Percentiles rank a stretch among this genome's conserved stretches.
These are phyloP conservation scores for Bhutanitis thaidina DNA, from an alignment of 2,888 invertebrate genomes.

Conservation along the genomic window DNA sequence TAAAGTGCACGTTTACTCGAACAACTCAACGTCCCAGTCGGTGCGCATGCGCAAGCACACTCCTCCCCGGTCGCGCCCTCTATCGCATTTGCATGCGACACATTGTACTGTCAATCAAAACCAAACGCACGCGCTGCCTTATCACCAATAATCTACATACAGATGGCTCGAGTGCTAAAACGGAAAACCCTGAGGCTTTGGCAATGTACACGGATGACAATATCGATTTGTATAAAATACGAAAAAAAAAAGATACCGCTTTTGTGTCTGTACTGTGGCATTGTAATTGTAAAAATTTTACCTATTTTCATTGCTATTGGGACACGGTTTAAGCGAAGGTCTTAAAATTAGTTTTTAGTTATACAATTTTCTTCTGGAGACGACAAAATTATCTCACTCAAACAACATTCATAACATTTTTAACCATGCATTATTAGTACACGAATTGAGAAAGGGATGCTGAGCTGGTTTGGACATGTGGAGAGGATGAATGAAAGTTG, in stretches of 20 bases:
- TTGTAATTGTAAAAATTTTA: not conserved
- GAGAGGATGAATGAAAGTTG: too few relatives aligned
- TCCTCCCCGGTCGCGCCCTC: constrained; percentile 39
- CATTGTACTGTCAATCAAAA: constrained; percentile 67
- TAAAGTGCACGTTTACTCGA: not conserved
- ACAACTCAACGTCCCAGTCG: constrained; percentile 2
- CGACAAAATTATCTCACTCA: too few relatives aligned
- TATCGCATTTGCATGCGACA: constrained; percentile 52
- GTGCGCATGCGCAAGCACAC: constrained; percentile 5
- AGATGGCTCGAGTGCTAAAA: constrained; percentile 36
- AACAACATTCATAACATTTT: too few relatives aligned
- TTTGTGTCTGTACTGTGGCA: not conserved
- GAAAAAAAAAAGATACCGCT: too few relatives aligned
- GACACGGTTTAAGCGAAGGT: too few relatives aligned
- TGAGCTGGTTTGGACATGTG: too few relatives aligned
- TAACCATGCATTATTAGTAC: too few relatives aligned
- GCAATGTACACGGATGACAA: constrained; percentile 30
- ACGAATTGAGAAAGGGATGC: too few relatives aligned
- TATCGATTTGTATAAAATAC: constrained; percentile 19
- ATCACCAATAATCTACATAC: constrained; percentile 53
- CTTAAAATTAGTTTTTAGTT: too few relatives aligned
- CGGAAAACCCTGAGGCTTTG: constrained; percentile 44
- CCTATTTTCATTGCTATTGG: not conserved
- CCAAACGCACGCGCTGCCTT: constrained; percentile 43
- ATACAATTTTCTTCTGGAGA: too few relatives aligned